phyloP scores from a whole-genome alignment of 2,797 vertebrate genomes.

The Galago senegalensis region DNA sequence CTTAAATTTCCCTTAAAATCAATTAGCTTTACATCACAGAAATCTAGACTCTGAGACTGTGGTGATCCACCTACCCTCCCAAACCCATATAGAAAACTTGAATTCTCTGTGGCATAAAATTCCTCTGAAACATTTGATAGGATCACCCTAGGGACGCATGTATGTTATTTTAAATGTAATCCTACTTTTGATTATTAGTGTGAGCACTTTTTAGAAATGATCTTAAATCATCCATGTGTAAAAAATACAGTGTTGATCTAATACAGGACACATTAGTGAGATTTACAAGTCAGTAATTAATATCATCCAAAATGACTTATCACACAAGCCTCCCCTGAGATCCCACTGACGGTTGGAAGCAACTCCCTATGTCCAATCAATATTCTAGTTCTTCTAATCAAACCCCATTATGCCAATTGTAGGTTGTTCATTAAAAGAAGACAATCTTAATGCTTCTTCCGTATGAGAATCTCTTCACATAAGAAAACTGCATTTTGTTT shows the following conservation, averaged over 20 bases:
- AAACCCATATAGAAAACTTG: not conserved
- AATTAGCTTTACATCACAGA: conserved; percentile 45
- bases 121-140: not conserved
- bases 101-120: conserved; percentile 15
- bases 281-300: not conserved
- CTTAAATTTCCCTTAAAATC: conserved; percentile 41
- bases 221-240: not conserved
- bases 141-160: not conserved
- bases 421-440: not conserved
- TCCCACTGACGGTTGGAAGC: not conserved
- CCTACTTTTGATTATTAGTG: not conserved
- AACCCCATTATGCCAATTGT: not conserved
- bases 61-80: not conserved
- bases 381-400: not conserved
- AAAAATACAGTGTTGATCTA: not conserved
- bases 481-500: not conserved
- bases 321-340: not conserved
- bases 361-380: not conserved
- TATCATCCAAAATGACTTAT: not conserved
- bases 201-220: not conserved
- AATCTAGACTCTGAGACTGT: not conserved
- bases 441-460: not conserved
- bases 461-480: not conserved
- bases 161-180: conserved; percentile 27
- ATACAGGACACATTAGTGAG: not conserved